Conservation (phyloP, 1,140 invertebrate genomes). For the Drosophila yakuba region DNA sequence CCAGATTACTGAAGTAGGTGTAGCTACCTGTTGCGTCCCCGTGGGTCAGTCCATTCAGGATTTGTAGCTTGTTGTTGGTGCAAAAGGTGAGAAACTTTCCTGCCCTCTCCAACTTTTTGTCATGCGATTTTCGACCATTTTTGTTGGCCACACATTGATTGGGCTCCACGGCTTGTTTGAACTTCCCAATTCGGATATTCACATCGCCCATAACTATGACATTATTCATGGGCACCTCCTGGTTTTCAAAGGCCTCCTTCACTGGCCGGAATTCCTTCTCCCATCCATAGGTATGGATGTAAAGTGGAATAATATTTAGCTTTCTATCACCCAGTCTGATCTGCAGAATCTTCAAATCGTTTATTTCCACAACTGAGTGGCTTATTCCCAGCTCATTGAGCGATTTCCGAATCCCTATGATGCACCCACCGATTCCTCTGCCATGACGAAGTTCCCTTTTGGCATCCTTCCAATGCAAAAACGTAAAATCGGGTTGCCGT, state of each 20-base stretch:
- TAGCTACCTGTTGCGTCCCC: constrained; percentile 5
- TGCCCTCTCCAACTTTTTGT: constrained; percentile 1
- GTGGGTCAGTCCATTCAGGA: constrained; percentile 19
- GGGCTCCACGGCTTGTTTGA: constrained; percentile 12
- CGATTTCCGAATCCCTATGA: constrained; percentile 7
- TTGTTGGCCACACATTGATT: constrained; percentile 9
- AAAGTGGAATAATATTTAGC: constrained; percentile 13
- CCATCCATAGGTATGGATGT: constrained; percentile 8
- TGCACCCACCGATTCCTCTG: constrained; percentile 12
- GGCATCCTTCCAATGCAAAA: constrained; percentile 28
- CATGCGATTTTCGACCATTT: constrained; percentile 14
- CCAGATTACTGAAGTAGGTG: constrained; percentile 1
- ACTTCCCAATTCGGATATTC: constrained; percentile 18
- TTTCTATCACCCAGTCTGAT: not conserved
- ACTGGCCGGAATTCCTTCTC: constrained; percentile 7
- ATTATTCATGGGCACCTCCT: not conserved
- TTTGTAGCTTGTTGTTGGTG: not conserved
- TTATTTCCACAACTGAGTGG: not conserved
- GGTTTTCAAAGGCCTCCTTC: not conserved
- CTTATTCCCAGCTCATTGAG: not conserved
- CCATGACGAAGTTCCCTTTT: not conserved
- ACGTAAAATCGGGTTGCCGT: not conserved
- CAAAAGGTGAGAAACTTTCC: constrained; percentile 8
- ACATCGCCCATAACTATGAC: constrained; percentile 17
- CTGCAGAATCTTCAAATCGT: constrained; percentile 5